Evolutionary conservation across 2,888 invertebrate genomes (phyloP), one percentile per base, ranked within the genome.

Genomic region (Apamea crenata): DNA sequence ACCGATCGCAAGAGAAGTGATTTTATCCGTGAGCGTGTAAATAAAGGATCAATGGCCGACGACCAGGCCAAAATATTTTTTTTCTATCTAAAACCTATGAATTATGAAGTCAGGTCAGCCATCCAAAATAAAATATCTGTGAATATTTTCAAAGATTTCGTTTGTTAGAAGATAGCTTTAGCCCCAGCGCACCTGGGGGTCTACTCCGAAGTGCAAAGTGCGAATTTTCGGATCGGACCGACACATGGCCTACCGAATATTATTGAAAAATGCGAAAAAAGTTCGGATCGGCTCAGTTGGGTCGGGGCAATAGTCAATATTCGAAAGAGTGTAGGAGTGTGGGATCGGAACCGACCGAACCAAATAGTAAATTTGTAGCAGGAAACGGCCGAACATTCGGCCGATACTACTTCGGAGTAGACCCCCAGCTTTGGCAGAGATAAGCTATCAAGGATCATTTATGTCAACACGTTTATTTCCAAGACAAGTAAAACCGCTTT

Each of bases 371-470:
- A n/a, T n/a, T n/a, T n/a, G n/a, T n/a, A n/a, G n/a, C n/a, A n/a
- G n/a, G n/a, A n/a, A n/a, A n/a, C n/a, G n/a, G n/a, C n/a, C n/a
- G n/a, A n/a, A n/a, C n/a, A n/a, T n/a, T n/a, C n/a, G n/a, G n/a
- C n/a, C n/a, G n/a, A n/a, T n/a, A n/a, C n/a, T n/a, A n/a, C n/a
- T n/a, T n/a, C n/a, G n/a, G n/a, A n/a, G n/a, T n/a, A n/a, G n/a
- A n/a, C n/a, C n/a, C n/a, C n/a, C n/a, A n/a, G 61, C 56, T 70
- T 59, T 36, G 59, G 14, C 66, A 29, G 70, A 78, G 78, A 78
- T 78, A 78, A 83, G 66, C 32, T 83, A 77, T 73, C 77, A 61
- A 70, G 67, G 73, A 78, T 70, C 50, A 78, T 53, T 67, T n/a
- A 71, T 29, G 63, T 50, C 67, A 78, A 63, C 18, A 14, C 56